Evolutionary conservation across 2,888 invertebrate genomes (phyloP), one percentile per base, ranked within the genome.

Genomic region (Drosophila mettleri): DNA sequence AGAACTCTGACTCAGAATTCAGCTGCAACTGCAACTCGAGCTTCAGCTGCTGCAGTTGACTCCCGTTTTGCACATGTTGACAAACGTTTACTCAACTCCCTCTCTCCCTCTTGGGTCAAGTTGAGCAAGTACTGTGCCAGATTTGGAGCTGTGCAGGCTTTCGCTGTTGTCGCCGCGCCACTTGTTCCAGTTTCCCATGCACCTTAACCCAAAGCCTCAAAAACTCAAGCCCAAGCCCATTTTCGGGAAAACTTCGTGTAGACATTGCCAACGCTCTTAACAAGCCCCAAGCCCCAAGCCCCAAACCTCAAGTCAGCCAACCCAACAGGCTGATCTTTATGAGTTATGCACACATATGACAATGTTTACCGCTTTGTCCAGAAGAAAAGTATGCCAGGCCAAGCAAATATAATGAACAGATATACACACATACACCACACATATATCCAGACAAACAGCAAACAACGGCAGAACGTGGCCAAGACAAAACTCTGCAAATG

Each of bases 101-200:
- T 54, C 36, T 31, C 54, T 51, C 53, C 36, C 41, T 54, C 52
- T 41, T 61, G 73, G 87, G 85, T 82, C 86, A 84, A 83, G 78
- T 87, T 83, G 61, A 72, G 88, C 84, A 80, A 87, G 88, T 87
- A 65, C 63, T 83, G 83, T 78, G 75, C 75, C 79, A 78, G 64
- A 65, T 78, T 77, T 70, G 60, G 63, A 38, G 41, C 52, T 66
- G 58, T 46, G 58, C 57, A 62, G 67, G 78, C 78, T 77, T 78
- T 78, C 76, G 73, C 73, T 81, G 58, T 59, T 68, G 74, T 77
- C 64, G 67, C 73, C 76, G 59, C 36, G 78, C 79, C 84, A 87
- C 88, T 85, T 85, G 88, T 85, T 85, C 88, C 85, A 87, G 88
- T 85, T 85, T 85, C 83, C 74, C 85, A 85, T 85, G 85, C 85